Conservation (phyloP, 2,113 vertebrate species). For the Psittacus erithacus region DNA sequence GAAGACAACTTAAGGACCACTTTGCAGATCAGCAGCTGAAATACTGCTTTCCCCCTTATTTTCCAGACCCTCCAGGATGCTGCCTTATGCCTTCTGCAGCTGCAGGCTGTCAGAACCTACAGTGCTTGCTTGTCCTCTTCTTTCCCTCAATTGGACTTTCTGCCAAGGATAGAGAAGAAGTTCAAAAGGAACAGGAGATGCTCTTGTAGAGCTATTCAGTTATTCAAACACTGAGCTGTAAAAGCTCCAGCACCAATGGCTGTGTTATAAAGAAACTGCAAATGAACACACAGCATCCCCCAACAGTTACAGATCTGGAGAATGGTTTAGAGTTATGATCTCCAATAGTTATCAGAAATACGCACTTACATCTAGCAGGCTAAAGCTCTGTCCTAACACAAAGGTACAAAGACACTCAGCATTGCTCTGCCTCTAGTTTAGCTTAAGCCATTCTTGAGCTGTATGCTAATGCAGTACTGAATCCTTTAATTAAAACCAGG, state of each 20-base stretch:
- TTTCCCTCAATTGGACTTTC: background rate
- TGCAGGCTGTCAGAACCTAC: background rate
- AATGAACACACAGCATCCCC: background rate
- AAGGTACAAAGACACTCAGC: background rate
- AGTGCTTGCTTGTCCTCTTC: background rate
- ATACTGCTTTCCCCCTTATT: background rate
- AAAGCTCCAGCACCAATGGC: background rate
- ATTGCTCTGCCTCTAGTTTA: background rate
- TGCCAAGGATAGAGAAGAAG: background rate
- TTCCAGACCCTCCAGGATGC: background rate
- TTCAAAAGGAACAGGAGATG: background rate
- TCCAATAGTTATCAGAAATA: background rate
- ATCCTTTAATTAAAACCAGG: background rate
- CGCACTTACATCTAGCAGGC: background rate
- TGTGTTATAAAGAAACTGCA: background rate
- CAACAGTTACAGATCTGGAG: background rate
- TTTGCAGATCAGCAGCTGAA: background rate
- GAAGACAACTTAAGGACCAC: background rate
- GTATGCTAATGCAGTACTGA: background rate
- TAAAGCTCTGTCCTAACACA: background rate
- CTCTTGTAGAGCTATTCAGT: background rate
- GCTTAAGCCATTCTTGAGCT: background rate
- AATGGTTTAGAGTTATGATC: background rate
- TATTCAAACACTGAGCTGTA: background rate
- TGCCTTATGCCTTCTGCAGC: background rate